Conservation (phyloP, 2,113 vertebrate species). For the Pseudopipra pipra region DNA sequence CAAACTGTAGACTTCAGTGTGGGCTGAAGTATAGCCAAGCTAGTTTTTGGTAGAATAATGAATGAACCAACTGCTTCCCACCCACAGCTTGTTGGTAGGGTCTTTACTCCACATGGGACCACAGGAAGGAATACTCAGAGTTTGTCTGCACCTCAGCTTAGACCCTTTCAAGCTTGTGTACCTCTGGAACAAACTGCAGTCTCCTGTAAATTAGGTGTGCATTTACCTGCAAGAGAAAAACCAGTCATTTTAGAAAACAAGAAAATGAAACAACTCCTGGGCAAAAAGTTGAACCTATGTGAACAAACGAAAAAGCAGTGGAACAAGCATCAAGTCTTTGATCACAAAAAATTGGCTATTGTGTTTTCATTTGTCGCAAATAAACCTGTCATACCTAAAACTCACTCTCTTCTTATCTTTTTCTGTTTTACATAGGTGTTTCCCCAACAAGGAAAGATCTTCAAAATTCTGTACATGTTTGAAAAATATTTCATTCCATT, state of each 20-base stretch:
- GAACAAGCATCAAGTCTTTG: background rate
- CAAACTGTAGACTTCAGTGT: background rate
- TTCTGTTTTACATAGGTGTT: background rate
- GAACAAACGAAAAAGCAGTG: background rate
- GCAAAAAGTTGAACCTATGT: background rate
- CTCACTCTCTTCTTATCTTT: background rate
- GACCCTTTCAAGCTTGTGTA: background rate
- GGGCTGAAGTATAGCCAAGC: background rate
- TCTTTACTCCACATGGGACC: fast-evolving
- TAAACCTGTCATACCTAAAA: background rate
- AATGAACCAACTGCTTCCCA: background rate
- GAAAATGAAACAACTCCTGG: fast-evolving
- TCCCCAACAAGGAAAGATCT: background rate
- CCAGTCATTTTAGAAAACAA: background rate
- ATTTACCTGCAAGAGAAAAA: fast-evolving
- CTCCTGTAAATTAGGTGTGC: background rate
- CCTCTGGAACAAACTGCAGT: background rate
- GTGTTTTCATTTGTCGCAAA: background rate
- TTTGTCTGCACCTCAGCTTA: background rate
- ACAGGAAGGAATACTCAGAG: background rate
- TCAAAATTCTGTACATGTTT: background rate
- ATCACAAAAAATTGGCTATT: background rate
- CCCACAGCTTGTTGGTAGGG: fast-evolving
- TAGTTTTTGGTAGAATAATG: background rate
- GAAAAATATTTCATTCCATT: background rate